phyloP scores from a whole-genome alignment of 2,888 invertebrate genomes.

The Eueremaeus valkanovi region DNA sequence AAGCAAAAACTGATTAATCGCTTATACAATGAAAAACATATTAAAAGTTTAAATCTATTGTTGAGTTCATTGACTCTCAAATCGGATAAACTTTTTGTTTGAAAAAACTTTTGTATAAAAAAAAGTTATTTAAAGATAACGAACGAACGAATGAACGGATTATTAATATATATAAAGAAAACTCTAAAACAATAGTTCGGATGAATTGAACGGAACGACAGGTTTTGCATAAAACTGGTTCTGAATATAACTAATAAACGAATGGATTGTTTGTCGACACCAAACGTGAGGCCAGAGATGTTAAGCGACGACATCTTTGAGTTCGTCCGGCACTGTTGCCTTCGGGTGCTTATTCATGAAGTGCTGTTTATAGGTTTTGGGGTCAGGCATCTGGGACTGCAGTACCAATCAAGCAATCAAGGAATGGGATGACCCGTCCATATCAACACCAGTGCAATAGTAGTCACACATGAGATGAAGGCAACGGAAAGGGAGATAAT shows the following conservation, averaged over 20 bases:
- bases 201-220: neutral
- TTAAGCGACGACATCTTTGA: slow-evolving; percentile 54
- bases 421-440: too few species aligned
- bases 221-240: neutral
- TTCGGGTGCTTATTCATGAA: slow-evolving; percentile 99
- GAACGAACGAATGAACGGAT: too few species aligned
- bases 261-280: neutral
- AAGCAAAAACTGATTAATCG: too few species aligned
- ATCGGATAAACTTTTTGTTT: too few species aligned
- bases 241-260: neutral
- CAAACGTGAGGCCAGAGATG: slow-evolving; percentile 52
- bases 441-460: neutral
- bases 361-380: slow-evolving; percentile 98
- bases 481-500: neutral
- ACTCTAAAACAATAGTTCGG: neutral
- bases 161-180: too few species aligned
- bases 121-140: too few species aligned
- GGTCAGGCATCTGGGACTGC: slow-evolving; percentile 98
- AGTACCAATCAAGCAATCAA: slow-evolving; percentile 24
- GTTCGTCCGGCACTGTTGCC: slow-evolving; percentile 72
- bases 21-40: too few species aligned
- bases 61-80: too few species aligned
- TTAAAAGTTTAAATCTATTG: too few species aligned
- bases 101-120: too few species aligned
- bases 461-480: neutral